phyloP scores from a whole-genome alignment of 2,797 vertebrate species.

The Malurus splendens region DNA sequence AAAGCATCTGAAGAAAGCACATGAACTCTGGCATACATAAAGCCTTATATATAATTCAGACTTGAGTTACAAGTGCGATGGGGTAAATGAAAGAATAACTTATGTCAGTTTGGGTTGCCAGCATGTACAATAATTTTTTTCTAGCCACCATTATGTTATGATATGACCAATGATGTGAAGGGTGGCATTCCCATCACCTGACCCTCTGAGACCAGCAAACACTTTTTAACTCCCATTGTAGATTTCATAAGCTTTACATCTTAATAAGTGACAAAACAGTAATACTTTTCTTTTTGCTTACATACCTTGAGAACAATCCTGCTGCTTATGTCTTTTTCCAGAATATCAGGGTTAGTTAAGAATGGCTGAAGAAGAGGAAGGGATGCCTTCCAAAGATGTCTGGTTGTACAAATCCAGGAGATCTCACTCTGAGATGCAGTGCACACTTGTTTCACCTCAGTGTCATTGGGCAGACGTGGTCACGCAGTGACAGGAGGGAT shows the following conservation, averaged over 20 bases:
- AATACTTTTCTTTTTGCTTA: background rate
- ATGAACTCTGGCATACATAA: background rate
- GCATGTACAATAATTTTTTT: background rate
- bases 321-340: background rate
- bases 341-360: background rate
- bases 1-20: background rate
- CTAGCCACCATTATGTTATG: background rate
- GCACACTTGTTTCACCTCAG: background rate
- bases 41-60: background rate
- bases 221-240: background rate
- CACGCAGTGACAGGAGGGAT: fast-evolving
- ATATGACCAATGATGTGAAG: background rate
- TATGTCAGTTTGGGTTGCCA: background rate
- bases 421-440: background rate
- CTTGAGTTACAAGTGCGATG: background rate
- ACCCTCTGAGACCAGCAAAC: background rate
- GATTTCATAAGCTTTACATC: background rate
- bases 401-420: background rate
- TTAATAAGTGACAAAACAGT: background rate
- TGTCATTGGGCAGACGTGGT: background rate
- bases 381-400: background rate
- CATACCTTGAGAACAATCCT: background rate
- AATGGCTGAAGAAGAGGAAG: background rate
- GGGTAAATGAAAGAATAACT: background rate
- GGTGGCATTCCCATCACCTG: background rate